phyloP scores from a whole-genome alignment of 2,888 invertebrate genomes.

The Parnassius mnemosyne region DNA sequence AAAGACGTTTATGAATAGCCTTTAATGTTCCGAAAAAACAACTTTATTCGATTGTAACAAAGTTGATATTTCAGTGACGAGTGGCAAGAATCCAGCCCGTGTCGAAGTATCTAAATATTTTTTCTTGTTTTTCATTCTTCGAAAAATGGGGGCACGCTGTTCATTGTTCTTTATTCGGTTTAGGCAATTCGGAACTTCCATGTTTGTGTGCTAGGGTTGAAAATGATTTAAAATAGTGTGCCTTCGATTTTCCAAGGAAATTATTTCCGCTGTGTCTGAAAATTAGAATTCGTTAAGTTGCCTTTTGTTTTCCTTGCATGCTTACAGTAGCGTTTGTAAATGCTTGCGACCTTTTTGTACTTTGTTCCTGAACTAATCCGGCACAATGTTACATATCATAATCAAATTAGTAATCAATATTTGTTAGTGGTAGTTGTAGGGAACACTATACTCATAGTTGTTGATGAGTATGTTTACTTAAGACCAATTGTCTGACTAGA shows the following conservation, averaged over 20 bases:
- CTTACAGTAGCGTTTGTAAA: conserved; percentile 8
- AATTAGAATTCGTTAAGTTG: conserved; percentile 28
- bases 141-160: conserved; percentile 25
- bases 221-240: conserved; percentile 1
- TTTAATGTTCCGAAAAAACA: background rate
- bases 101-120: conserved; percentile 28
- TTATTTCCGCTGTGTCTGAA: conserved; percentile 28
- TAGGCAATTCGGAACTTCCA: conserved; percentile 16
- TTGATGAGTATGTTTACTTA: too few relatives aligned
- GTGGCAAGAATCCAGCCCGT: conserved; percentile 19
- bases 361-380: too few relatives aligned
- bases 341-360: conserved; percentile 4
- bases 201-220: conserved; percentile 4
- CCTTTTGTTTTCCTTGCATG: conserved; percentile 24
- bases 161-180: conserved; percentile 23
- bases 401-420: too few relatives aligned
- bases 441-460: too few relatives aligned
- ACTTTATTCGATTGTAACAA: conserved; percentile 1
- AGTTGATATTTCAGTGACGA: conserved; percentile 15
- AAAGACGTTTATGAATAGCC: conserved; percentile 18
- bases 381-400: too few relatives aligned
- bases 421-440: too few relatives aligned
- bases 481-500: too few relatives aligned
- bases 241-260: conserved; percentile 26
- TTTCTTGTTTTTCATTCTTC: conserved; percentile 25